Evolutionary conservation across 2,888 invertebrate genomes (phyloP).

Genomic region (Xestia sexstrigata): DNA sequence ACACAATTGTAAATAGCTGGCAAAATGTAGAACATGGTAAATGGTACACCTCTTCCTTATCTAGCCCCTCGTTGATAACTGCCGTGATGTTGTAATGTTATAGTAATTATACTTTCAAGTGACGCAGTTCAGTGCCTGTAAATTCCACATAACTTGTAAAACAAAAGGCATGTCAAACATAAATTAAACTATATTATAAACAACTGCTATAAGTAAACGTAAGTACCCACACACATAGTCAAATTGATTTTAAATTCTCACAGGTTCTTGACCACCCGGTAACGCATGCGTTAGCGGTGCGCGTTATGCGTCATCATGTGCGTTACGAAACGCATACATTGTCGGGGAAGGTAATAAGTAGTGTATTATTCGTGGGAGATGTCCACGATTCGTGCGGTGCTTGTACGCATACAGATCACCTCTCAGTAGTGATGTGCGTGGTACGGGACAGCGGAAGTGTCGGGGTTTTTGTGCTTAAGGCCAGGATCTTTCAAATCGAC

Average conservation of each 20-base stretch:
- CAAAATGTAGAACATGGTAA: no score
- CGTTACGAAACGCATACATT: slow-evolving; percentile 71
- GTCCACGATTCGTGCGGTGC: slow-evolving; percentile 68
- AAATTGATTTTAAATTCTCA: slow-evolving; percentile 58
- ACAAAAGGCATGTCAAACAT: slow-evolving; percentile 1
- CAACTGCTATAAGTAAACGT: slow-evolving; percentile 28
- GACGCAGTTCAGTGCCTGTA: not conserved
- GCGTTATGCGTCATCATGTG: slow-evolving; percentile 73
- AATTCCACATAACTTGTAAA: not conserved
- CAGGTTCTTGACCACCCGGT: slow-evolving; percentile 59
- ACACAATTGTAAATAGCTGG: not conserved
- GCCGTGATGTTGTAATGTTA: not conserved
- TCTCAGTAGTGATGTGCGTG: slow-evolving; percentile 57
- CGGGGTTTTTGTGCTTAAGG: not conserved
- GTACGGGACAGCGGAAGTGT: slow-evolving; percentile 7
- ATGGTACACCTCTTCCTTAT: not conserved
- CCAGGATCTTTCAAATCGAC: no score
- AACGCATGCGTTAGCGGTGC: slow-evolving; percentile 60
- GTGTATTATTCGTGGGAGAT: slow-evolving; percentile 73
- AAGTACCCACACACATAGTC: slow-evolving; percentile 46
- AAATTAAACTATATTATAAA: slow-evolving; percentile 2
- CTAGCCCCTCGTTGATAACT: not conserved
- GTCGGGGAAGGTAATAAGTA: slow-evolving; percentile 69
- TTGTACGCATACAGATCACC: slow-evolving; percentile 73
- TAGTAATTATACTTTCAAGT: not conserved